Evolutionary conservation across 2,113 vertebrate species (phyloP), one percentile per base, ranked within the genome.

Genomic region (Serilophus lunatus): DNA sequence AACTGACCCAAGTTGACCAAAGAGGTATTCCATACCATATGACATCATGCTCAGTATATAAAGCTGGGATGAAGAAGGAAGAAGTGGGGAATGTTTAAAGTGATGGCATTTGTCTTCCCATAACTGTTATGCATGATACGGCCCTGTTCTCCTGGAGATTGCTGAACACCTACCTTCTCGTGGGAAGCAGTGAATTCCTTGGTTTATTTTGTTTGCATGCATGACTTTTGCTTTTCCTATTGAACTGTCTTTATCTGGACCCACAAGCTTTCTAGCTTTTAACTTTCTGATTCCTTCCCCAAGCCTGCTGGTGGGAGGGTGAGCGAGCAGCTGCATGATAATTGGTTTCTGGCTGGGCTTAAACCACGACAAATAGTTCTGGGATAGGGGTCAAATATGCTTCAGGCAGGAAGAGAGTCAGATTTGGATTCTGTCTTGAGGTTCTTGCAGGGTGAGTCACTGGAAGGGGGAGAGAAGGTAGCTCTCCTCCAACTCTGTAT

Each of bases 261-360:
- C 8, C 22, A 16, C 1, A 8, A 7, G 14, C 56, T 69, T 69
- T 42, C 22, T 18, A 54, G 25, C 56, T 83, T 70, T 56, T 42
- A 12, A 42, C 12, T 31, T 70, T 63, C 40, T 2, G 8, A 1
- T 36, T 54, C 12, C 49, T 40, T 63, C 56, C 49, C 40, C 13
- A 25, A 56, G 36, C 49, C 26, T 13, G 8, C 17, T 49, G 63
- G 18, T 36, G 31, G 14, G 14, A 47, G 25, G 12, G 54, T 49
- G 25, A 83, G 8, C 3, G 3, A 45, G 7, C 0, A 0, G 33
- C 14, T 69, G 12, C 3, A 4, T 76, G 14, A 12, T 11, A 4
- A 29, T 63, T 56, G 8, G 35, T 33, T 69, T 4, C 15, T 49
- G 40, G 5, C 31, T 69, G 40, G 18, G 20, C 14, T 56, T 83